Conservation (phyloP, 2,888 invertebrate genomes). For the Myathropa florea region DNA sequence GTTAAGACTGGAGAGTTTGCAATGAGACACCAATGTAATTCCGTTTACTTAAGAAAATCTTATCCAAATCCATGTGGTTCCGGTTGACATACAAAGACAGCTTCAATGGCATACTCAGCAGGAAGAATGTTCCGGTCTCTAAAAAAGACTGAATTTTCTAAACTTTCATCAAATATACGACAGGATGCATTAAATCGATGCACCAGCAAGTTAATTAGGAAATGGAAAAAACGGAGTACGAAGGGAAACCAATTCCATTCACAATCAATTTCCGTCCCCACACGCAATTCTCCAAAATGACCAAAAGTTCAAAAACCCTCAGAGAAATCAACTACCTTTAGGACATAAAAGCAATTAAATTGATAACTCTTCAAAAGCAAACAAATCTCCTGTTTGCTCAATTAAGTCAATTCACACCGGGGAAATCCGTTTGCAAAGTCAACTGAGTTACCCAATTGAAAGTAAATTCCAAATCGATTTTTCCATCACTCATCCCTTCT, state of each 20-base stretch:
- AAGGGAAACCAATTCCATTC: neutral
- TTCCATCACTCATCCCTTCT: constrained; percentile 3
- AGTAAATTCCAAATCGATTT: constrained; percentile 23
- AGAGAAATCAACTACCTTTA: neutral
- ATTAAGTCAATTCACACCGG: neutral
- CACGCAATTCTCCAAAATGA: neutral
- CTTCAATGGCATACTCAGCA: too few relatives aligned
- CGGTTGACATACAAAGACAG: too few relatives aligned
- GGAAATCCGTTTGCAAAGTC: neutral
- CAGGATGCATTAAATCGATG: neutral
- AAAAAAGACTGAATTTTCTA: too few relatives aligned
- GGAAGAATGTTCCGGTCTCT: too few relatives aligned
- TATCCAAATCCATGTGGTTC: too few relatives aligned
- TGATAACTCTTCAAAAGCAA: neutral
- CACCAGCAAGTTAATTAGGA: neutral
- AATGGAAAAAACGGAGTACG: neutral
- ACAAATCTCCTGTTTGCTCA: neutral
- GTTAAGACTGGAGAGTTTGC: neutral
- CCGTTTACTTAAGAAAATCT: too few relatives aligned
- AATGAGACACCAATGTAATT: too few relatives aligned
- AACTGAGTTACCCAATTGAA: neutral
- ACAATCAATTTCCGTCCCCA: neutral
- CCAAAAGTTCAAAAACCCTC: neutral
- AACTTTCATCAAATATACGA: too few relatives aligned
- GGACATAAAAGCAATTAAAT: neutral